These are phyloP conservation scores for Mercenaria mercenaria DNA, from an alignment of 1,140 invertebrate genomes.

Conservation along the genomic window DNA sequence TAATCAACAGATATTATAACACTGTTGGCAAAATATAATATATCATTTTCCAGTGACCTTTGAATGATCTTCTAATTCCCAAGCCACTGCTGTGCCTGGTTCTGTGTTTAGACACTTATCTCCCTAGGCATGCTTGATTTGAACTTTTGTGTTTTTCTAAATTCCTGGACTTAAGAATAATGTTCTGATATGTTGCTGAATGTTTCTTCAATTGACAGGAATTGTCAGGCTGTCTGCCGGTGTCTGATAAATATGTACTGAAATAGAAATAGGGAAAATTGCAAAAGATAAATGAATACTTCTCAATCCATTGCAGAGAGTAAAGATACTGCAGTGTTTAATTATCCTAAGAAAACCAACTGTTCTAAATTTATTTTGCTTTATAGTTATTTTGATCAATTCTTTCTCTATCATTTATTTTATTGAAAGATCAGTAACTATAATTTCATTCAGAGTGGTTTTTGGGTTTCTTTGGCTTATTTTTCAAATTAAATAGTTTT, in stretches of 20 bases:
- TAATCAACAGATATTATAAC: not conserved
- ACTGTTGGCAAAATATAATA: conserved; percentile 18
- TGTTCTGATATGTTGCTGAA: conserved; percentile 25
- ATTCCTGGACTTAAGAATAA: conserved; percentile 47
- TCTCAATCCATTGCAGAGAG: not conserved
- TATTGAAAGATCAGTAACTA: too few relatives aligned
- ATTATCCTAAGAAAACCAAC: too few relatives aligned
- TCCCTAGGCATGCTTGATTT: conserved; percentile 33
- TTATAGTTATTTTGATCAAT: too few relatives aligned
- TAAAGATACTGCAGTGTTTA: too few relatives aligned
- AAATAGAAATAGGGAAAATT: conserved; percentile 39
- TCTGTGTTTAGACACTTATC: not conserved
- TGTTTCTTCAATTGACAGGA: conserved; percentile 17
- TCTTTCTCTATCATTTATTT: too few relatives aligned
- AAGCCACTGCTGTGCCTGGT: conserved; percentile 25
- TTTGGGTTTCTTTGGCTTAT: too few relatives aligned
- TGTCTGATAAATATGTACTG: conserved; percentile 24
- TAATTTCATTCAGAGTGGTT: too few relatives aligned
- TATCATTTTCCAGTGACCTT: conserved; percentile 11
- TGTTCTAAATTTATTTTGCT: too few relatives aligned
- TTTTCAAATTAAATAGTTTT: too few relatives aligned
- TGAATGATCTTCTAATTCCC: not conserved
- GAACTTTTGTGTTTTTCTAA: conserved; percentile 19
- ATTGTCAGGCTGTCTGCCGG: conserved; percentile 22
- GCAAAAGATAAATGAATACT: conserved; percentile 44